Base-by-base conservation (phyloP, 2,888 invertebrate genomes). In the Eulithis testata region DNA sequence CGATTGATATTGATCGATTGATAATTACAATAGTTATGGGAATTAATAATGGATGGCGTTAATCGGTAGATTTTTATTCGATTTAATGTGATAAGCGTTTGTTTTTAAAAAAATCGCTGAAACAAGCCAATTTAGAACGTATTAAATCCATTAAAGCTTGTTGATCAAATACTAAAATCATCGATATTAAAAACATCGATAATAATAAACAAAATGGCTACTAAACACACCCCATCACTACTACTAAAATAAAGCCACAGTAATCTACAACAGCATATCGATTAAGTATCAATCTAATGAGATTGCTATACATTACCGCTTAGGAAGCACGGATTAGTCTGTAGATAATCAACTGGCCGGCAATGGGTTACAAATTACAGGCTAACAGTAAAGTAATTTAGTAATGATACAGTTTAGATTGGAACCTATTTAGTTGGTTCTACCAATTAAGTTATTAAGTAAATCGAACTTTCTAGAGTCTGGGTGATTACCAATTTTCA, bases 251-350 rank as follows among this genome's bases (percentile, higher is more conserved):
- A 67, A 70, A 68, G 57, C 69, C 65, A 47, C 60, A 66, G 60
- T 65, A 66, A 14, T 53, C 53, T 40, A 40, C 53, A 52, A 65
- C 70, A 58, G 57, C 65, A 54, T 60, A 71, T 62, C 59, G 57
- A 68, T 72, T 72, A 58, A 44, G 66, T 70, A 71, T 69, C 72
- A 69, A 71, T 73, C 74, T 71, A 68, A 74, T 65, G 65, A 62
- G 71, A 75, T 75, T 71, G 71, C 69, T 36, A 64, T 70, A 66
- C 57, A 72, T 72, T 73, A 74, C 37, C 60, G 61, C 63, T 70
- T 67, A 68, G 76, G 76, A 76, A 73, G 66, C 68, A 70, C 68
- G 74, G 72, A 71, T 73, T 73, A 71, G 68, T 63, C 63, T 53
- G 53, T 70, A 73, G 27, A 52, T 73, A 74, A 76, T 74, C 63